Evolutionary conservation across 2,113 vertebrate genomes (phyloP).

Genomic region (Bufo bufo): DNA sequence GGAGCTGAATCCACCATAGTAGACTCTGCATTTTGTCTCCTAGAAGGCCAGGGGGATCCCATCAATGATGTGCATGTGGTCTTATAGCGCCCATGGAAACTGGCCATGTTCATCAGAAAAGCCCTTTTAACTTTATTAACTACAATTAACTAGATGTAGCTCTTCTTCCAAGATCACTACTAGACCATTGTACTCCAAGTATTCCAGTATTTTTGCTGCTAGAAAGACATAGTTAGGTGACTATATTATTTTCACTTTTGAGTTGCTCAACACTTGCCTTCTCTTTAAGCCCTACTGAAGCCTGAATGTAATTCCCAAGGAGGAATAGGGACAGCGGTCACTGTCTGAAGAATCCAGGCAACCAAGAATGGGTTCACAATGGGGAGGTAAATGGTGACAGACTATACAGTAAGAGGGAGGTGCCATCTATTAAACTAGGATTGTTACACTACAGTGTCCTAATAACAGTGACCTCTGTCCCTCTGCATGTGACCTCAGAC

Average conservation of each 20-base stretch:
- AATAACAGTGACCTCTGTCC: conserved; percentile 40
- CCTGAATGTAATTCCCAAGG: conserved; percentile 24
- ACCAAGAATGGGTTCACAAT: neutral
- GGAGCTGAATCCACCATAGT: too few species aligned
- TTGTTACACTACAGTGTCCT: neutral
- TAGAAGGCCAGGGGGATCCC: too few species aligned
- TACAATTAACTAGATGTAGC: neutral
- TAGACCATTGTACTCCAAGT: neutral
- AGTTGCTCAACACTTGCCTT: conserved; percentile 34
- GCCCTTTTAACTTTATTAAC: too few species aligned
- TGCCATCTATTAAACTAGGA: too few species aligned
- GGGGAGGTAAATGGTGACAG: neutral
- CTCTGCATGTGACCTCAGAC: conserved; percentile 44
- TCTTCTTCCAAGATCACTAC: neutral
- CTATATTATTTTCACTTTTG: neutral
- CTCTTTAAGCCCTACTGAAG: neutral
- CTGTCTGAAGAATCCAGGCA: neutral
- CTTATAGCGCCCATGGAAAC: neutral
- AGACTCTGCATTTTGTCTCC: too few species aligned
- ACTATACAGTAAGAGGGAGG: neutral
- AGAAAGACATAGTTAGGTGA: conserved; percentile 1
- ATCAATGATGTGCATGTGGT: neutral
- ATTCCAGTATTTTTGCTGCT: conserved; percentile 23
- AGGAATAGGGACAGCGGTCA: conserved; percentile 36
- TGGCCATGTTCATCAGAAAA: too few species aligned